These are phyloP conservation scores for Acanthisitta chloris DNA, from an alignment of 2,113 vertebrate genomes.

Conservation along the genomic window DNA sequence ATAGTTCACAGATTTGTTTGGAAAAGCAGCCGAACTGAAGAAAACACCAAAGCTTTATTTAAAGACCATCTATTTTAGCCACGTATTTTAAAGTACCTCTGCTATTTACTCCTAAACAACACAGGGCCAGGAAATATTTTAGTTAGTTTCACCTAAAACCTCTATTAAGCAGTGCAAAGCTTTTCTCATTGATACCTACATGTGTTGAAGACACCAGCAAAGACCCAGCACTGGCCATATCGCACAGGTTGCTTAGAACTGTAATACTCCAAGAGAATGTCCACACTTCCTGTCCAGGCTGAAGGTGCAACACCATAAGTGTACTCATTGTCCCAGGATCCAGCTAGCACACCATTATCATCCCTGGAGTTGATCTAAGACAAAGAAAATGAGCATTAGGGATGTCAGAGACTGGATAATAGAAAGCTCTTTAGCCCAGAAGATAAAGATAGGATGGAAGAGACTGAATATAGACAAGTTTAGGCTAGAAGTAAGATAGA, in stretches of 20 bases:
- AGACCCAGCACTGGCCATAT: constrained; percentile 98
- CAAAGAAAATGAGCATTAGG: neutral
- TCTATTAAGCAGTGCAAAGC: neutral
- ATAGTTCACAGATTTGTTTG: neutral
- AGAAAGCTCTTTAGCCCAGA: neutral
- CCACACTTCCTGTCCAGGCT: constrained; percentile 93
- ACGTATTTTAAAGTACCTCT: neutral
- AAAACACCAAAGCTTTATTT: neutral
- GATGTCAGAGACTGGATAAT: neutral
- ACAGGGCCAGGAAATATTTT: neutral
- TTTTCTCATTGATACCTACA: constrained; percentile 78
- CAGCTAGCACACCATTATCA: constrained; percentile 87
- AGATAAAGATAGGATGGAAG: neutral
- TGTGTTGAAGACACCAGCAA: constrained; percentile 92
- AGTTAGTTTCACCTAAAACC: neutral
- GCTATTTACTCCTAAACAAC: constrained; percentile 9
- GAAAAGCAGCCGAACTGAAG: neutral
- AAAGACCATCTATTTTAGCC: constrained; percentile 7
- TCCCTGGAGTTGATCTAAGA: constrained; percentile 89
- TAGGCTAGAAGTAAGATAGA: neutral
- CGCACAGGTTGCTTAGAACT: constrained; percentile 78
- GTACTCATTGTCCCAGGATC: constrained; percentile 90
- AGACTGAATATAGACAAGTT: neutral
- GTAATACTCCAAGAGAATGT: constrained; percentile 87
- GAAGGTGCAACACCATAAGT: constrained; percentile 87